Evolutionary conservation across 2,797 vertebrate species (phyloP).

Genomic region (Liparis tanakae): DNA sequence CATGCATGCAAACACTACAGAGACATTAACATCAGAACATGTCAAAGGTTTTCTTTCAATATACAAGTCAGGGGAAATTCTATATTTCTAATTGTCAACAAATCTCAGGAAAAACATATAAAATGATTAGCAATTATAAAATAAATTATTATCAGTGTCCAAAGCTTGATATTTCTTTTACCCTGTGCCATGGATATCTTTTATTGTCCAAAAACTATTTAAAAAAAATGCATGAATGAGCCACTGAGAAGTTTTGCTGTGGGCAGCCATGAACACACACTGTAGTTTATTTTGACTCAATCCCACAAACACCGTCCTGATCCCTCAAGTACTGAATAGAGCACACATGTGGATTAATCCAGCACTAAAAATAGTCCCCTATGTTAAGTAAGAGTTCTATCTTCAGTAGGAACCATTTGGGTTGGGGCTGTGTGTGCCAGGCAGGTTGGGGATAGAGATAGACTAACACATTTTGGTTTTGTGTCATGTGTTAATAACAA

Average conservation of each 20-base stretch:
- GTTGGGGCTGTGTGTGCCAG: too few species aligned
- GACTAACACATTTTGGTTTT: not conserved
- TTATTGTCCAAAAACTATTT: too few species aligned
- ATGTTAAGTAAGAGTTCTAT: too few species aligned
- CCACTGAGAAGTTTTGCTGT: not conserved
- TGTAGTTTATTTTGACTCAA: not conserved
- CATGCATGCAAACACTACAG: not conserved
- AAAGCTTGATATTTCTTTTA: not conserved
- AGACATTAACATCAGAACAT: not conserved
- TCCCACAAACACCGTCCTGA: not conserved
- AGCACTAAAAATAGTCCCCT: not conserved
- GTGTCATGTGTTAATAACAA: not conserved
- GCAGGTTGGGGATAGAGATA: not conserved
- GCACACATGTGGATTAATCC: not conserved
- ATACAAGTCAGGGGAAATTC: not conserved
- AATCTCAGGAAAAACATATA: not conserved
- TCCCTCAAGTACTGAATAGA: not conserved
- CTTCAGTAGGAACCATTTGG: too few species aligned
- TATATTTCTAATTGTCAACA: not conserved
- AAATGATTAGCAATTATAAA: not conserved
- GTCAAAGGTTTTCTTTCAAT: not conserved
- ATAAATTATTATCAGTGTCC: not conserved
- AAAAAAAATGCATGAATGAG: not conserved
- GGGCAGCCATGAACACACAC: not conserved
- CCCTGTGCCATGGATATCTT: too few species aligned